Base-by-base conservation (phyloP, 2,888 invertebrate species). In the Agonum fuliginosum region DNA sequence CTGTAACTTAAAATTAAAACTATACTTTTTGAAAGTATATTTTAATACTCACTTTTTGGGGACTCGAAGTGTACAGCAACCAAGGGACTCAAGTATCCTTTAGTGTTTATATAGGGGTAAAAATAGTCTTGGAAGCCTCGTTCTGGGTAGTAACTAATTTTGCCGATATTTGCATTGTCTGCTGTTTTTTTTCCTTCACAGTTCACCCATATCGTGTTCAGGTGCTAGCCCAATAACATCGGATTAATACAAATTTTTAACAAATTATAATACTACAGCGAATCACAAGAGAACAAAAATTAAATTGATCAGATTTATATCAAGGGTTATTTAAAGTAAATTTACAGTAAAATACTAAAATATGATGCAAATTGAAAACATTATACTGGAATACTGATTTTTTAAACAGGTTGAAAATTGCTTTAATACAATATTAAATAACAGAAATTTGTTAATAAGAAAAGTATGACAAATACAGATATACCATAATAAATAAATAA, bases 111-210 rank as follows among this genome's bases (percentile, higher is more conserved):
- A 85, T 92, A 97, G 0, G 97, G 97, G 88, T 95, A 97, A 87
- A 94, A 97, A 85, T 94, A 96, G 0, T 95, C 95, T 0, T 96
- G 95, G 85, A 96, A 96, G 72, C 97, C 96, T 82, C 92, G 91
- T 82, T 92, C 90, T 0, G 96, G 96, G 80, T 92, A 89, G 88
- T 97, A 97, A 79, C 91, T 89, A 79, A 98, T 89, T 1, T 93
- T 92, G 0, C 97, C 98, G 80, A 98, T 91, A 86, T 97, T 95
- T 87, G 98, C 98, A 78, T 93, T 89, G 87, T 98, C 98, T 0
- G 95, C 94, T 0, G 97, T 94, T 87, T 95, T 96, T 89, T 97
- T 97, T 54, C 98, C 98, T 83, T 95, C 93, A 86, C 98, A 99
- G 3, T 95, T 94, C 10, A 98, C 92, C 94, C 97, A 97, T 81